Percentiles rank a stretch among this genome's conserved stretches.
These are phyloP conservation scores for Sebastolobus altivelis DNA, from an alignment of 2,797 vertebrate species.

Conservation along the genomic window DNA sequence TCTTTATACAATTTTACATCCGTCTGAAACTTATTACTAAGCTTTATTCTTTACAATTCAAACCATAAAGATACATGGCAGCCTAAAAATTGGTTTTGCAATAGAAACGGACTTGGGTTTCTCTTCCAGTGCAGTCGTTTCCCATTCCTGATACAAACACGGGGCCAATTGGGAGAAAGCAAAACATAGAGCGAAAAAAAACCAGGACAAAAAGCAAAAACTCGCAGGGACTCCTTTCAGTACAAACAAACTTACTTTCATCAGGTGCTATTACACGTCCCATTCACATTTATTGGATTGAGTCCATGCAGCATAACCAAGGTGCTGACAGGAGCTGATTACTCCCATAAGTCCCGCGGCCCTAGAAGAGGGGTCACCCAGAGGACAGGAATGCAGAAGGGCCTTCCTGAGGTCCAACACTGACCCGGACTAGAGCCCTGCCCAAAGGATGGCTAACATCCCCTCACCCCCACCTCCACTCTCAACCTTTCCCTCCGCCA, in stretches of 20 bases:
- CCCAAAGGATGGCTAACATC: slow-evolving; percentile 38
- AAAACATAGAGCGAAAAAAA: slow-evolving; percentile 9
- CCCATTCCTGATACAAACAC: slow-evolving; percentile 28
- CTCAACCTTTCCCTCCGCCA: slow-evolving; percentile 70
- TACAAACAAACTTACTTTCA: slow-evolving; percentile 76
- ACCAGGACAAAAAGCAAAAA: slow-evolving; percentile 34
- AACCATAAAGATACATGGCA: not conserved
- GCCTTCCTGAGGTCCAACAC: slow-evolving; percentile 87
- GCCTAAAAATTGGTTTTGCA: not conserved
- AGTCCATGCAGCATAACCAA: slow-evolving; percentile 92
- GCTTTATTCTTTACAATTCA: not conserved
- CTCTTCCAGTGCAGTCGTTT: slow-evolving; percentile 16
- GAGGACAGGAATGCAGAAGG: slow-evolving; percentile 91
- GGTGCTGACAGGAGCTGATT: slow-evolving; percentile 96
- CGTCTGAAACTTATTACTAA: not conserved
- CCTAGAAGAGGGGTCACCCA: slow-evolving; percentile 87
- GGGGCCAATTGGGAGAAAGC: not conserved
- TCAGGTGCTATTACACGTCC: slow-evolving; percentile 91
- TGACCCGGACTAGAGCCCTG: slow-evolving; percentile 51
- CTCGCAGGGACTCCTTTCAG: slow-evolving; percentile 44
- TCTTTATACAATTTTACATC: not conserved
- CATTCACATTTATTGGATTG: slow-evolving; percentile 93
- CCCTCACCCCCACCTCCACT: not conserved
- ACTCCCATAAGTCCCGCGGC: slow-evolving; percentile 91
- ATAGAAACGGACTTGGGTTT: slow-evolving; percentile 3